Evolutionary conservation across 2,113 vertebrate genomes (phyloP), one percentile per base, ranked within the genome.

Genomic region (Mystacornis crossleyi): DNA sequence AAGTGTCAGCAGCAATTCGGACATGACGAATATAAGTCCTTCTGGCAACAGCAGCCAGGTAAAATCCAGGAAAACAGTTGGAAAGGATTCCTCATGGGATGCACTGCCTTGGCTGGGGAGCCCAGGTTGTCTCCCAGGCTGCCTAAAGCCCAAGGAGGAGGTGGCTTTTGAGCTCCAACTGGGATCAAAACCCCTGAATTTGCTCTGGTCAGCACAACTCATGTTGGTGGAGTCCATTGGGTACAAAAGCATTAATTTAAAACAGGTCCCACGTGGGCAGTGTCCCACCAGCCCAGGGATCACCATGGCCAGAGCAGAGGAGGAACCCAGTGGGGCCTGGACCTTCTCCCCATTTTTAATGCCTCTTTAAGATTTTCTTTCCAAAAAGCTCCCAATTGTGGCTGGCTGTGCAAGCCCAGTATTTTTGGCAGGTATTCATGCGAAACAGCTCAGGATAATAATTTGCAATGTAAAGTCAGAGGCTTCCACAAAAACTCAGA

Each of bases 211-310:
- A 31, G 84, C 2, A 26, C 83, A 60, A 9, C 10, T 20, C 73
- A 6, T 0, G 0, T 0, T 11, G 53, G 24, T 28, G 7, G 55
- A 31, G 18, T 6, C 9, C 55, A 47, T 20, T 7, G 53, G 14
- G 38, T 3, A 40, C 31, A 43, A 15, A 71, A 7, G 0, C 8
- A 1, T 4, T 3, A 8, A 6, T 23, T 55, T 61, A 5, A 29
- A 51, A 2, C 5, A n/a, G 28, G 8, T 31, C 50, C 47, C 3
- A 28, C 0, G 0, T 2, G 14, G 45, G 73, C 64, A 51, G 50
- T 0, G 42, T 74, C 75, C 55, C 61, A 26, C 26, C 70, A 50
- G 65, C 73, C 28, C 70, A 33, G 66, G 42, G 24, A 29, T 16
- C 54, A 14, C 24, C 66, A 20, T 0, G 1, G 16, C 57, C 40